A percentile compares a stretch with the other conserved stretches of the same genome.
Conservation (phyloP, 2,113 vertebrate species). For the Pandion haliaetus region DNA sequence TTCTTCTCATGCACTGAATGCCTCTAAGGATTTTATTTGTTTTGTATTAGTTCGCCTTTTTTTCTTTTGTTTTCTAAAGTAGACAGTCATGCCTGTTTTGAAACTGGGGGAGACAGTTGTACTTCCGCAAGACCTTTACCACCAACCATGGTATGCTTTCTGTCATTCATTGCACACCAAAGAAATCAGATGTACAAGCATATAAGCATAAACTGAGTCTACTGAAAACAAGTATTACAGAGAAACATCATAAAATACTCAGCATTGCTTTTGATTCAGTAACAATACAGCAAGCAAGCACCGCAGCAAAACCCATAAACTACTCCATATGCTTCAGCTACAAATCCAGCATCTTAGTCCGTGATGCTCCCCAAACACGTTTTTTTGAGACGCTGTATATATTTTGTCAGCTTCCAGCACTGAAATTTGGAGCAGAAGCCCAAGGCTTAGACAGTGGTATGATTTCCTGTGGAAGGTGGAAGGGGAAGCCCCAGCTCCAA, state of each 20-base stretch:
- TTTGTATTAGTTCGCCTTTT: not conserved
- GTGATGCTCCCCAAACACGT: not conserved
- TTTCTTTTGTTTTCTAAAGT: not conserved
- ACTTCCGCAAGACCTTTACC: not conserved
- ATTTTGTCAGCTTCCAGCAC: not conserved
- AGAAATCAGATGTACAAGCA: not conserved
- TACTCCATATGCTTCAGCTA: not conserved
- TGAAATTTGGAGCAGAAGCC: not conserved
- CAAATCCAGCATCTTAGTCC: not conserved
- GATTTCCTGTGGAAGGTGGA: not conserved
- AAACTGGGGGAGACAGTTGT: not conserved
- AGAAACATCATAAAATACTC: not conserved
- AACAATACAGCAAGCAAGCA: not conserved
- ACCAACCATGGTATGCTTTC: not conserved
- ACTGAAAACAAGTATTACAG: not conserved
- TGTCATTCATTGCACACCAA: not conserved
- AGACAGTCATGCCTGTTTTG: not conserved
- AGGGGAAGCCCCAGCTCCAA: not conserved
- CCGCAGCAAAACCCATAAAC: not conserved
- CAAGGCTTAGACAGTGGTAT: not conserved
- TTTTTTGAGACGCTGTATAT: not conserved
- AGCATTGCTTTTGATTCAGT: not conserved
- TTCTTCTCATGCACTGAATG: not conserved
- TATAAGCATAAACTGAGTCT: not conserved
- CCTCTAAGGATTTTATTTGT: not conserved